These are phyloP conservation scores for Marasmarcha lunaedactyla DNA, from an alignment of 2,888 invertebrate genomes.

Conservation along the genomic window DNA sequence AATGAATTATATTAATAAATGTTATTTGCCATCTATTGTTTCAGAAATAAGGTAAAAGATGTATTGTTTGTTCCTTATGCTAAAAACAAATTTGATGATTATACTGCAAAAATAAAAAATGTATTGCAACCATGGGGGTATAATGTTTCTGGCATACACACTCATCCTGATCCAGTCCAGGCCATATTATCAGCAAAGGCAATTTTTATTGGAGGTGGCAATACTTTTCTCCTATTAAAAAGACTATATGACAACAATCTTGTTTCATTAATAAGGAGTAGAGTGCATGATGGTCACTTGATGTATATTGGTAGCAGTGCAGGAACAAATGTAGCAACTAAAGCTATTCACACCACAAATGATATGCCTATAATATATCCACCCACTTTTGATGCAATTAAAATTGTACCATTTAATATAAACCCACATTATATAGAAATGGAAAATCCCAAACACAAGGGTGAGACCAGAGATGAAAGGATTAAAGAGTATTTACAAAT, in stretches of 20 bases:
- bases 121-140: constrained; percentile 76
- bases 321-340: constrained; percentile 86
- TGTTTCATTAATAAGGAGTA: constrained; percentile 71
- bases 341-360: constrained; percentile 85
- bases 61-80: constrained; percentile 84
- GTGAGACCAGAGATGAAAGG: constrained; percentile 83
- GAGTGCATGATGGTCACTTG: constrained; percentile 73
- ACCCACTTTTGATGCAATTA: constrained; percentile 77
- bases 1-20: no score
- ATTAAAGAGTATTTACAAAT: constrained; percentile 76
- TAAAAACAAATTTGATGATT: constrained; percentile 73
- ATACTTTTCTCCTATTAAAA: constrained; percentile 81
- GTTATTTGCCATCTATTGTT: constrained; percentile 22
- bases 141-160: constrained; percentile 75
- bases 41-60: constrained; percentile 73
- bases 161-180: constrained; percentile 58
- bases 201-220: constrained; percentile 85
- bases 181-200: constrained; percentile 75
- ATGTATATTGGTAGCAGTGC: constrained; percentile 85
- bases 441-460: constrained; percentile 75
- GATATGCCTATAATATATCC: constrained; percentile 90
- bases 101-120: constrained; percentile 70
- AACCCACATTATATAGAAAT: constrained; percentile 87
- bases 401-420: constrained; percentile 84
- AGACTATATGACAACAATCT: constrained; percentile 76